Conservation (phyloP, 2,888 invertebrate species). For the Druceiella hillmani region DNA sequence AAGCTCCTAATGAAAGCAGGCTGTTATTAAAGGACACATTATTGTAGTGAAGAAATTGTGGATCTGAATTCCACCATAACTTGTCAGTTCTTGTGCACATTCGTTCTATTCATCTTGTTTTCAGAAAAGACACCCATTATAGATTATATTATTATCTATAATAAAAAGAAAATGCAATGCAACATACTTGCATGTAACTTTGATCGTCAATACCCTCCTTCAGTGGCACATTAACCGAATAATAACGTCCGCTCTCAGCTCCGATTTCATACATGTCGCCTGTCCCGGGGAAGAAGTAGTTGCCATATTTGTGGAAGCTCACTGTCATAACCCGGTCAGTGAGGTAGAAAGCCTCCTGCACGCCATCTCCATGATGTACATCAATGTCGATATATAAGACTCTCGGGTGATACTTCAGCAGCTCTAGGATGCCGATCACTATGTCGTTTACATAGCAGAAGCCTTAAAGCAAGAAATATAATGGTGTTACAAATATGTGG, state of each 20-base stretch:
- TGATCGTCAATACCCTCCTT: slow-evolving; percentile 97
- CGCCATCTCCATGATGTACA: slow-evolving; percentile 96
- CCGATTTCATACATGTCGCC: slow-evolving; percentile 99
- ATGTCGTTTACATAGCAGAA: slow-evolving; percentile 99
- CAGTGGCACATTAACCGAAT: slow-evolving; percentile 96
- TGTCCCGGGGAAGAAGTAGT: slow-evolving; percentile 96
- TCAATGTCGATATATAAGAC: slow-evolving; percentile 98
- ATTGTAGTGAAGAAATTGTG: too few species aligned
- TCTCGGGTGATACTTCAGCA: slow-evolving; percentile 88
- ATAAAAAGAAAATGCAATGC: slow-evolving; percentile 9
- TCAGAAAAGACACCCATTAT: too few species aligned
- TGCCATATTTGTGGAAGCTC: slow-evolving; percentile 98
- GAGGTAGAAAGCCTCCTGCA: slow-evolving; percentile 96
- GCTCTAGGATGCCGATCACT: slow-evolving; percentile 92
- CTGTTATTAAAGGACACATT: too few species aligned
- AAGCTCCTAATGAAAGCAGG: too few species aligned
- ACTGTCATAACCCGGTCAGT: slow-evolving; percentile 99
- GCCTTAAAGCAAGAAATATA: slow-evolving; percentile 59
- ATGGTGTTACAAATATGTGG: too few species aligned
- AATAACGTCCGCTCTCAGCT: slow-evolving; percentile 91
- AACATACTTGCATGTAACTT: slow-evolving; percentile 74
- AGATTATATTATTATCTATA: too few species aligned
- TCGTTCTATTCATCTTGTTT: too few species aligned
- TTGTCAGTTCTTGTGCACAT: too few species aligned
- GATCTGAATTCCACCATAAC: too few species aligned